Conservation (phyloP, 1,140 invertebrate genomes). For the Aphidius gifuensis region DNA sequence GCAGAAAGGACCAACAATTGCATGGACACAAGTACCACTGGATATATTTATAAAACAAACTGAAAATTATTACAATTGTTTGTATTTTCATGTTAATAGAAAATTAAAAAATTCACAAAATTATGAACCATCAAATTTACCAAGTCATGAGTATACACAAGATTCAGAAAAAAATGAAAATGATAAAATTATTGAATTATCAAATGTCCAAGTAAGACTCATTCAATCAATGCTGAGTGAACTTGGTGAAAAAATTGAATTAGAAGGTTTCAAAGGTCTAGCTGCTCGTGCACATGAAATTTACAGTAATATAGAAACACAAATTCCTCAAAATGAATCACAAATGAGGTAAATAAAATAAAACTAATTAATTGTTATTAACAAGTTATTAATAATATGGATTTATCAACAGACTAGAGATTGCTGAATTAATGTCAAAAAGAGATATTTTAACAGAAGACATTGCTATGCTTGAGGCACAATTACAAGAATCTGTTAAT, state of each 20-base stretch:
- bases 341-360: constrained; percentile 31
- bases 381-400: constrained; percentile 24
- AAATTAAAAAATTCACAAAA: constrained; percentile 33
- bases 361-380: neutral
- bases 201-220: constrained; percentile 35
- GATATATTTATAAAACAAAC: constrained; percentile 45
- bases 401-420: constrained; percentile 36
- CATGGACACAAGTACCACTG: constrained; percentile 47
- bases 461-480: constrained; percentile 34
- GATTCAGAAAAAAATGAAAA: constrained; percentile 26
- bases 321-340: constrained; percentile 30
- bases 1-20: constrained; percentile 37
- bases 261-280: constrained; percentile 30
- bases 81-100: constrained; percentile 40
- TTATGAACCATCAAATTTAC: neutral
- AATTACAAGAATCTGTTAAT: constrained; percentile 33
- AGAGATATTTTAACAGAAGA: constrained; percentile 44
- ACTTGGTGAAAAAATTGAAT: constrained; percentile 33
- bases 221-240: constrained; percentile 36
- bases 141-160: too few relatives aligned
- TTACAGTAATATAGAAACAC: constrained; percentile 38
- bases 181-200: constrained; percentile 36
- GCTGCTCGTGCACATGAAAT: constrained; percentile 32
- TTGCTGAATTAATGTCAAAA: constrained; percentile 34
- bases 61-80: constrained; percentile 43